phyloP scores from a whole-genome alignment of 2,888 invertebrate genomes.

The Sinhomidia bicolor region DNA sequence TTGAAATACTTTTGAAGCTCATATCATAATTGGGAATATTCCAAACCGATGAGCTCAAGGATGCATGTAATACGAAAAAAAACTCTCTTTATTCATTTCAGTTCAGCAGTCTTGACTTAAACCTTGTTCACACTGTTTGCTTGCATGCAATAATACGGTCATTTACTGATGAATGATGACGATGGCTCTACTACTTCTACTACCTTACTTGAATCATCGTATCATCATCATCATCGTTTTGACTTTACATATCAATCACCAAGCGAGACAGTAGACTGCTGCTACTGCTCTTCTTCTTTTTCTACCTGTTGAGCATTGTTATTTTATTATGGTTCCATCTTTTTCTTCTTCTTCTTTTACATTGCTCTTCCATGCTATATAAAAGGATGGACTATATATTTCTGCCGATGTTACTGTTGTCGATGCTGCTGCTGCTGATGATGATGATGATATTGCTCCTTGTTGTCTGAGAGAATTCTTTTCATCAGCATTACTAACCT shows the following conservation, averaged over 20 bases:
- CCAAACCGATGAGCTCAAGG: conserved; percentile 71
- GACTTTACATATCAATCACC: conserved; percentile 15
- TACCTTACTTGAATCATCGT: not conserved
- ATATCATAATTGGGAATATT: conserved; percentile 63
- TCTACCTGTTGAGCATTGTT: not conserved
- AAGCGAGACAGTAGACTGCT: conserved; percentile 6
- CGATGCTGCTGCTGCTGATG: not conserved
- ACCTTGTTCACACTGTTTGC: conserved; percentile 48
- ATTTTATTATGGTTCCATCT: not conserved
- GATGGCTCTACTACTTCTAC: too few species aligned
- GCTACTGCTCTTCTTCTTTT: not conserved
- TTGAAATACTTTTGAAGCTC: conserved; percentile 44
- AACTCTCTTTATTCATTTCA: conserved; percentile 21
- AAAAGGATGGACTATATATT: not conserved
- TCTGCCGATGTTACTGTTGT: not conserved
- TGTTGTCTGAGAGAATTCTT: conserved; percentile 20
- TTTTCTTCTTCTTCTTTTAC: not conserved
- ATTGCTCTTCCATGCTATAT: not conserved
- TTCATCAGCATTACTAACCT: conserved; percentile 64
- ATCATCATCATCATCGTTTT: not conserved
- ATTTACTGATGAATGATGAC: conserved; percentile 10
- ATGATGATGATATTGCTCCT: conserved; percentile 26
- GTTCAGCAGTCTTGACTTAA: conserved; percentile 56
- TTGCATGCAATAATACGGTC: conserved; percentile 33
- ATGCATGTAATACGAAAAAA: conserved; percentile 63